phyloP scores from a whole-genome alignment of 2,888 invertebrate species.

The Conchocele bisecta region DNA sequence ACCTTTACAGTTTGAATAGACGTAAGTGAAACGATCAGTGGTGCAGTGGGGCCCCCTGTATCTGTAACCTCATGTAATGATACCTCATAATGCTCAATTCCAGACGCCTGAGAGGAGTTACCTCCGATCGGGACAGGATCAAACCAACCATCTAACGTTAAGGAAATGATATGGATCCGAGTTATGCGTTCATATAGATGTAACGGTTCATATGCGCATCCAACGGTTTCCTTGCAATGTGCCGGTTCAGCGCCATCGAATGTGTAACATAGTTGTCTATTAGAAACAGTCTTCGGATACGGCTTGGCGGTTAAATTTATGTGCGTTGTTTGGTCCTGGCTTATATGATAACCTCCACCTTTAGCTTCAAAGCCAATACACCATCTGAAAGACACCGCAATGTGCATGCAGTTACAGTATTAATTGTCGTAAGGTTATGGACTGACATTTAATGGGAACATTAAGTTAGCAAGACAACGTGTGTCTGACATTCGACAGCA shows the following conservation, averaged over 20 bases:
- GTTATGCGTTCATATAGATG: slow-evolving; percentile 27
- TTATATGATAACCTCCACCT: too few species aligned
- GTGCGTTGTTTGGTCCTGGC: too few species aligned
- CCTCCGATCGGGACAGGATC: slow-evolving; percentile 51
- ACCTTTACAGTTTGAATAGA: neutral
- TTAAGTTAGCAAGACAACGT: too few species aligned
- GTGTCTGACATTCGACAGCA: too few species aligned
- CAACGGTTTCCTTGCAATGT: slow-evolving; percentile 30
- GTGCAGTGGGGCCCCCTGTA: neutral
- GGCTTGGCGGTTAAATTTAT: too few species aligned
- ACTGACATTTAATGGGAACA: too few species aligned
- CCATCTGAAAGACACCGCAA: too few species aligned
- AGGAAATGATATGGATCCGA: slow-evolving; percentile 13
- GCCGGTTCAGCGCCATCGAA: slow-evolving; percentile 35
- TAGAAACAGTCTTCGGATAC: too few species aligned
- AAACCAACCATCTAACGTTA: slow-evolving; percentile 48
- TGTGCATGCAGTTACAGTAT: too few species aligned
- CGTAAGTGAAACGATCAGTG: neutral
- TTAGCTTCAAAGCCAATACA: too few species aligned
- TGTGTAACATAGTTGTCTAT: slow-evolving; percentile 45
- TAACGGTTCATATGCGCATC: slow-evolving; percentile 39
- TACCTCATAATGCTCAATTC: slow-evolving; percentile 42
- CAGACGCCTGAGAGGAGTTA: slow-evolving; percentile 38
- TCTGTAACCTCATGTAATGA: slow-evolving; percentile 23
- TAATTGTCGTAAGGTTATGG: too few species aligned